Conservation (phyloP, 2,113 vertebrate genomes). For the Rhombomys opimus region DNA sequence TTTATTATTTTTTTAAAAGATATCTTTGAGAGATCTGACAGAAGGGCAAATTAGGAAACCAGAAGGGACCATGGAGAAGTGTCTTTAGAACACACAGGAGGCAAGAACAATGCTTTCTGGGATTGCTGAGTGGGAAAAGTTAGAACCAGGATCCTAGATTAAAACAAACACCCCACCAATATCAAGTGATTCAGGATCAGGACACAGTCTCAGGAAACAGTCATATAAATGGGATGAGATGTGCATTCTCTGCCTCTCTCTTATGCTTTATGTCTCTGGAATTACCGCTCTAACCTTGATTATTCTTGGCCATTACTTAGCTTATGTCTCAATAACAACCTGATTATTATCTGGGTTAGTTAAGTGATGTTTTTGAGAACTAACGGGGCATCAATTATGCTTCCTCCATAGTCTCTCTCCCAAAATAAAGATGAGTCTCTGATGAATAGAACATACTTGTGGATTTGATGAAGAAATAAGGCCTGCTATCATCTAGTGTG, state of each 20-base stretch:
- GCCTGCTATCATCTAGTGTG: background rate
- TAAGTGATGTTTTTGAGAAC: background rate
- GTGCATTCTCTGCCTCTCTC: rapidly evolving
- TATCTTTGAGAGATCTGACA: background rate
- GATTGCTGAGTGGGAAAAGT: background rate
- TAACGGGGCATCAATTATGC: background rate
- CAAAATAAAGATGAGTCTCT: background rate
- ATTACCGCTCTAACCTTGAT: background rate
- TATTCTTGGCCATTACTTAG: background rate
- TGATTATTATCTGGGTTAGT: background rate
- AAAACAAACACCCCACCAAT: background rate
- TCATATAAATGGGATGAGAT: background rate
- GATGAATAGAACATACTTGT: background rate
- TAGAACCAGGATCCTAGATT: background rate
- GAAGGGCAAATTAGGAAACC: background rate
- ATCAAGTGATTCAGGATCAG: background rate
- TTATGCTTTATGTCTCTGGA: background rate
- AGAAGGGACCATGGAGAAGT: background rate
- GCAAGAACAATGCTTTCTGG: background rate
- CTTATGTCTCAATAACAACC: background rate
- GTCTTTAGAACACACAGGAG: background rate
- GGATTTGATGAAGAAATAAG: background rate
- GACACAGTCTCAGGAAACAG: background rate
- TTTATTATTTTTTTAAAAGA: background rate
- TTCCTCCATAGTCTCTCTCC: background rate